These are phyloP conservation scores for Hemicentrotus pulcherrimus DNA, from an alignment of 35 echinoderm and acorn worm genomes.

Conservation along the genomic window DNA sequence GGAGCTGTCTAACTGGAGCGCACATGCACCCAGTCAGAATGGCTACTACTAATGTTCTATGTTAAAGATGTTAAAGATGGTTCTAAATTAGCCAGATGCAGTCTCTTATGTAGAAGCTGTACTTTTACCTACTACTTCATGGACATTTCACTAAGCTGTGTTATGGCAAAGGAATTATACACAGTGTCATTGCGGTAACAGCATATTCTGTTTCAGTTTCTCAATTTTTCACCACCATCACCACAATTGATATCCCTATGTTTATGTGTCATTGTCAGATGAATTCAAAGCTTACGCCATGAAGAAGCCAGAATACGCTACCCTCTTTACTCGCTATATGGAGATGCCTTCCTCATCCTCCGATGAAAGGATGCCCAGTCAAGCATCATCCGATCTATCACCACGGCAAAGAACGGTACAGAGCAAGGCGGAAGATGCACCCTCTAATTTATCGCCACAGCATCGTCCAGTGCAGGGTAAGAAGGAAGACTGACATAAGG, in stretches of 20 bases:
- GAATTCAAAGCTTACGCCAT: slow-evolving; percentile 81
- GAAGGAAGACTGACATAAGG: slow-evolving; percentile 54
- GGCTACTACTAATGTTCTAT: no score
- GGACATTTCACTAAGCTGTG: no score
- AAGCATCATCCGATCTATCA: background rate
- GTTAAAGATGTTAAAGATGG: no score
- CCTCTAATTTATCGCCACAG: slow-evolving; percentile 22
- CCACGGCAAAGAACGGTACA: background rate
- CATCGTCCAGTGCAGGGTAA: background rate
- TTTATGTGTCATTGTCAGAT: slow-evolving; percentile 55
- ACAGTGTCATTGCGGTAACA: background rate
- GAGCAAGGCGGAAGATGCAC: background rate
- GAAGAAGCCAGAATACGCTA: slow-evolving; percentile 91
- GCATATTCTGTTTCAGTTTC: background rate
- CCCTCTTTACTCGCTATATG: slow-evolving; percentile 74
- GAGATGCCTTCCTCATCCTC: slow-evolving; percentile 43
- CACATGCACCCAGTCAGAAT: no score
- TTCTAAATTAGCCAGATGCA: no score
- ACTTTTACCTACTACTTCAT: no score
- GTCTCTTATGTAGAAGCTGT: no score
- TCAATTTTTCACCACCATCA: background rate
- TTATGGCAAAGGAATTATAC: background rate
- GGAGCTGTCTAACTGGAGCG: no score
- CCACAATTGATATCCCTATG: background rate
- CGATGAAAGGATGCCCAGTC: background rate